phyloP scores from a whole-genome alignment of 37 sponge, comb jelly and placozoan species.

The Axinella damicornis region DNA sequence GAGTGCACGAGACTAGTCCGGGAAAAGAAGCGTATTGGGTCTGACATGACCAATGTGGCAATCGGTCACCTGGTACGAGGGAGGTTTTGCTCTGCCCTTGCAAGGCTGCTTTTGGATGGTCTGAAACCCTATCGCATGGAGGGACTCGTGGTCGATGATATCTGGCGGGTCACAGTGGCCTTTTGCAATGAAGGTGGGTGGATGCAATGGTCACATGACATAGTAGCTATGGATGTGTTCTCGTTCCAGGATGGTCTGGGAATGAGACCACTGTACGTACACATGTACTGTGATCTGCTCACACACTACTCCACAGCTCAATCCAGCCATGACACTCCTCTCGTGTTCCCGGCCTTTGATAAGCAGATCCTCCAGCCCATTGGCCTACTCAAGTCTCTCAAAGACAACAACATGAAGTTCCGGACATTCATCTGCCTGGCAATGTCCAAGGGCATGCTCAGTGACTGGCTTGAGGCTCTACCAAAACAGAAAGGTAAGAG shows the following conservation, averaged over 20 bases:
- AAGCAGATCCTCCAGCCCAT: conserved; percentile 55
- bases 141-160: conserved; percentile 60
- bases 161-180: conserved; percentile 79
- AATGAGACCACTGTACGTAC: background rate
- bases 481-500: conserved; percentile 55
- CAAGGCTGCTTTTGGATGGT: conserved; percentile 72
- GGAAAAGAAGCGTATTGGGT: conserved; percentile 60
- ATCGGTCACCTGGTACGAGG: conserved; percentile 80
- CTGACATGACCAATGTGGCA: conserved; percentile 59
- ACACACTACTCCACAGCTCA: conserved; percentile 6
- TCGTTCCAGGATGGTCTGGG: too few species aligned
- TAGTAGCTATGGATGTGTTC: too few species aligned
- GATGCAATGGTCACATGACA: too few species aligned
- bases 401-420: conserved; percentile 73
- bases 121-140: conserved; percentile 63
- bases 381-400: conserved; percentile 17
- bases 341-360: conserved; percentile 31
- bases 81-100: conserved; percentile 66
- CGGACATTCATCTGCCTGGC: conserved; percentile 71
- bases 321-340: conserved; percentile 4
- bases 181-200: conserved; percentile 66
- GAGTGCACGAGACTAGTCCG: background rate
- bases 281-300: too few species aligned
- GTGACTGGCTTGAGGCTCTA: conserved; percentile 42
- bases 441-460: conserved; percentile 50